Conservation (phyloP, 1,140 invertebrate species). For the Drosophila simulans region DNA sequence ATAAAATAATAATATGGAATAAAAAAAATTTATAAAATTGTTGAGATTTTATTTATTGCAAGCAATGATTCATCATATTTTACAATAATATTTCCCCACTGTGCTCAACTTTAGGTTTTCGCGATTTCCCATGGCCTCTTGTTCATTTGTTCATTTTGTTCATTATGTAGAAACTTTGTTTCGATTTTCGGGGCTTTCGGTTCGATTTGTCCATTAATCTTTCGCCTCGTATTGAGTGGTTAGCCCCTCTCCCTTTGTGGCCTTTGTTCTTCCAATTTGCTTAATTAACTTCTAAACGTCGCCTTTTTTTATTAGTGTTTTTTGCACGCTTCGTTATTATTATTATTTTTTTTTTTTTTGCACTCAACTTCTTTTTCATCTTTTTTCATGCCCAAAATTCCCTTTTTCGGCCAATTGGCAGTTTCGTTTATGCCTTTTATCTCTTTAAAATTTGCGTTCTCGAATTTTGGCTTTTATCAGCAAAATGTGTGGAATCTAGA, state of each 20-base stretch:
- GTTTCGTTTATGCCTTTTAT: slow-evolving; percentile 55
- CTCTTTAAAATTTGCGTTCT: slow-evolving; percentile 8
- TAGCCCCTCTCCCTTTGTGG: slow-evolving; percentile 12
- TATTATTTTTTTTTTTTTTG: no score
- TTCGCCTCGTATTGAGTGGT: slow-evolving; percentile 48
- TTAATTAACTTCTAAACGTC: slow-evolving; percentile 82
- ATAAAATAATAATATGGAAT: no score
- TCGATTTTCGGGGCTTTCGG: slow-evolving; percentile 14
- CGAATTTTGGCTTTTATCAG: background rate
- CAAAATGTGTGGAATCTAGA: slow-evolving; percentile 9
- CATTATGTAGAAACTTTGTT: slow-evolving; percentile 26
- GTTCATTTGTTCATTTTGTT: slow-evolving; percentile 8
- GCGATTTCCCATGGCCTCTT: slow-evolving; percentile 32
- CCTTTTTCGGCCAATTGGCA: slow-evolving; percentile 62
- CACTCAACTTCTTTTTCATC: slow-evolving; percentile 18
- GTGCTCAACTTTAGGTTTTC: slow-evolving; percentile 1
- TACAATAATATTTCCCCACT: background rate
- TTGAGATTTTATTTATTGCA: no score
- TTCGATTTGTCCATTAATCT: slow-evolving; percentile 69
- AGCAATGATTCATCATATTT: no score
- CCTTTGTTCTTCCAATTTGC: slow-evolving; percentile 71
- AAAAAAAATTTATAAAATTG: no score
- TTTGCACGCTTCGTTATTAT: slow-evolving; percentile 2
- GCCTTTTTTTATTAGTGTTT: slow-evolving; percentile 32
- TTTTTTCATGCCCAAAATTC: slow-evolving; percentile 52